Evolutionary conservation across 1,140 invertebrate genomes (phyloP).

Genomic region (Heliothis subflexa): DNA sequence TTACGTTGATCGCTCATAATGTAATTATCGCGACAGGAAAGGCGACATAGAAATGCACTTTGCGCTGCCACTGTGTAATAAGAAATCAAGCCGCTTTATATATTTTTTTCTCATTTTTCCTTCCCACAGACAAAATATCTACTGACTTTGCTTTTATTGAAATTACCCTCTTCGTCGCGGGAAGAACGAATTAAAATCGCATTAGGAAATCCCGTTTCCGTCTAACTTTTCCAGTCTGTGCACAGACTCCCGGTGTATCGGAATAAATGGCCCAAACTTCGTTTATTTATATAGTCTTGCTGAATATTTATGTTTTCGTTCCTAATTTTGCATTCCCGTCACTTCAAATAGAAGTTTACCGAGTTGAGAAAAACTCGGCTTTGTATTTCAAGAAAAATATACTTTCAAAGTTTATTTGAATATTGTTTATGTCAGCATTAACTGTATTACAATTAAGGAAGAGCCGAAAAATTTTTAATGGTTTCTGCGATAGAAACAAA

Average conservation of each 20-base stretch:
- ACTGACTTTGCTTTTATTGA: conserved; percentile 76
- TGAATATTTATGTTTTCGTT: conserved; percentile 83
- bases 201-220: conserved; percentile 83
- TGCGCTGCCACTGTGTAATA: conserved; percentile 19
- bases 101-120: conserved; percentile 48
- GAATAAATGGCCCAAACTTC: conserved; percentile 83
- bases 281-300: conserved; percentile 83
- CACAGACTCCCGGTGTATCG: conserved; percentile 80
- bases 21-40: conserved; percentile 35
- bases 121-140: conserved; percentile 64
- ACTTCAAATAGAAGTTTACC: conserved; percentile 58
- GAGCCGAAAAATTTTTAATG: background rate
- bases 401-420: conserved; percentile 32
- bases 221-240: conserved; percentile 82
- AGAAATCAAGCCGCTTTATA: conserved; percentile 21
- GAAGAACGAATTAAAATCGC: conserved; percentile 83
- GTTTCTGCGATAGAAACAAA: background rate
- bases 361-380: conserved; percentile 48
- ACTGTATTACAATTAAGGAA: conserved; percentile 6
- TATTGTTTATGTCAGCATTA: conserved; percentile 31
- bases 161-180: conserved; percentile 78
- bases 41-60: conserved; percentile 41
- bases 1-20: conserved; percentile 32
- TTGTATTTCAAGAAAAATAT: conserved; percentile 51
- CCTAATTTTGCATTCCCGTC: conserved; percentile 72